phyloP scores from a whole-genome alignment of 2,888 invertebrate genomes.

The Cheilosia vernalis region DNA sequence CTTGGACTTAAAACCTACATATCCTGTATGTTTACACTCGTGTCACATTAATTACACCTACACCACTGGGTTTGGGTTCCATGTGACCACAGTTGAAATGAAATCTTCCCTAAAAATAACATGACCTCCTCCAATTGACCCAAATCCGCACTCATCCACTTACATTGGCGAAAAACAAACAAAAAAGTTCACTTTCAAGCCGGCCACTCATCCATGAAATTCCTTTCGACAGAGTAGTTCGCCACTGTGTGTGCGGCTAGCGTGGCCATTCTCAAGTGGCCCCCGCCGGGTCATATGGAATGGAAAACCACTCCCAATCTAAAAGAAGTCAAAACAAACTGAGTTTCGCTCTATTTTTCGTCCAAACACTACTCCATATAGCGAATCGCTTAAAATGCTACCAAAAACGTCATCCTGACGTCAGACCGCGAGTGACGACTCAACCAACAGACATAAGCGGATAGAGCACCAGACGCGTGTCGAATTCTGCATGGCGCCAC shows the following conservation, averaged over 20 bases:
- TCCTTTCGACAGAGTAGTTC: conserved; percentile 39
- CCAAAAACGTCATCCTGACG: conserved; percentile 39
- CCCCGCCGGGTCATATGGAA: conserved; percentile 37
- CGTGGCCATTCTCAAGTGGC: conserved; percentile 30
- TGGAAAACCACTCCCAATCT: conserved; percentile 50
- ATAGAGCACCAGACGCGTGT: conserved; percentile 38
- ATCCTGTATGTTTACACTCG: conserved; percentile 13
- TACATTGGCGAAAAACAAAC: conserved; percentile 14
- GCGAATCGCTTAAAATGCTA: conserved; percentile 56
- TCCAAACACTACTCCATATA: conserved; percentile 15
- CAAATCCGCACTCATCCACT: conserved; percentile 58
- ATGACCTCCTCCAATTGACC: conserved; percentile 70
- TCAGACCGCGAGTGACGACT: conserved; percentile 36
- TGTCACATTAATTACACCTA: conserved; percentile 34
- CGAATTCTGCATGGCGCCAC: conserved; percentile 45
- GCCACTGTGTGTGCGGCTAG: conserved; percentile 11
- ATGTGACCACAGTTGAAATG: conserved; percentile 5
- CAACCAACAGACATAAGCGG: conserved; percentile 23
- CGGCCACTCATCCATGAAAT: conserved; percentile 34
- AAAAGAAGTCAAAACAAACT: conserved; percentile 35
- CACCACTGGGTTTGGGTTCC: background rate
- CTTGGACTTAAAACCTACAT: background rate
- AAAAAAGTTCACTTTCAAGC: conserved; percentile 13
- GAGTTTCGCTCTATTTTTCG: background rate
- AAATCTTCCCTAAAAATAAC: conserved; percentile 56